These are phyloP conservation scores for Proteles cristata DNA, from an alignment of 2,113 vertebrate species.

Conservation along the genomic window DNA sequence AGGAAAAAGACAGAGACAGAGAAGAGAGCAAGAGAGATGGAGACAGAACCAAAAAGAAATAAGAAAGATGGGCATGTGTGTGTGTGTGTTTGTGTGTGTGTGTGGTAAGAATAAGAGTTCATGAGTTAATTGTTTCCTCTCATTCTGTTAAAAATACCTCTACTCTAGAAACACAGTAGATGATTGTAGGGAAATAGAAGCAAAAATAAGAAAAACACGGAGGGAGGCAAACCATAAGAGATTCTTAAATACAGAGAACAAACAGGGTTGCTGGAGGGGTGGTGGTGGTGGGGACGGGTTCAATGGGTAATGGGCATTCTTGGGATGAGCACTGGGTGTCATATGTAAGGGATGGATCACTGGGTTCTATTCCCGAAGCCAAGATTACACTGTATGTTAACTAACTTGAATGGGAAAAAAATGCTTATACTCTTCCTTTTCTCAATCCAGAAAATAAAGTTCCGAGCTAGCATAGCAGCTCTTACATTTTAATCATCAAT, in stretches of 20 bases:
- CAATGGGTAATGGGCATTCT: no score
- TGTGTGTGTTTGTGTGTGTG: no score
- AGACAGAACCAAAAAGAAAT: neutral
- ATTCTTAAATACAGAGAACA: no score
- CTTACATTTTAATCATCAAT: neutral
- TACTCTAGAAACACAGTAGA: neutral
- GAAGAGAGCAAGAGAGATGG: neutral
- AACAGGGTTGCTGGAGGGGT: no score
- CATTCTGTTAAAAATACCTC: neutral
- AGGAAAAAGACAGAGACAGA: neutral
- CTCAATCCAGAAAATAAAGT: neutral
- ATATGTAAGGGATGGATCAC: no score
- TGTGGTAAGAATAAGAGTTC: neutral
- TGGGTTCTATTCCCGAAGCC: no score
- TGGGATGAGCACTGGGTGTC: no score
- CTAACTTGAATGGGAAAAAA: neutral
- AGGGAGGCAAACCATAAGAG: no score
- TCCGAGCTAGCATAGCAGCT: neutral
- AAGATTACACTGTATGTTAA: no score
- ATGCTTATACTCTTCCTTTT: neutral
- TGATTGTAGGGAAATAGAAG: no score
- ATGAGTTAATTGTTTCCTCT: neutral
- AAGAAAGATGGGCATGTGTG: neutral
- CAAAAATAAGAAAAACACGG: no score
- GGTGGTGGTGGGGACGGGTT: no score